phyloP scores from a whole-genome alignment of 2,797 vertebrate genomes.

The Urocyon cinereoargenteus region DNA sequence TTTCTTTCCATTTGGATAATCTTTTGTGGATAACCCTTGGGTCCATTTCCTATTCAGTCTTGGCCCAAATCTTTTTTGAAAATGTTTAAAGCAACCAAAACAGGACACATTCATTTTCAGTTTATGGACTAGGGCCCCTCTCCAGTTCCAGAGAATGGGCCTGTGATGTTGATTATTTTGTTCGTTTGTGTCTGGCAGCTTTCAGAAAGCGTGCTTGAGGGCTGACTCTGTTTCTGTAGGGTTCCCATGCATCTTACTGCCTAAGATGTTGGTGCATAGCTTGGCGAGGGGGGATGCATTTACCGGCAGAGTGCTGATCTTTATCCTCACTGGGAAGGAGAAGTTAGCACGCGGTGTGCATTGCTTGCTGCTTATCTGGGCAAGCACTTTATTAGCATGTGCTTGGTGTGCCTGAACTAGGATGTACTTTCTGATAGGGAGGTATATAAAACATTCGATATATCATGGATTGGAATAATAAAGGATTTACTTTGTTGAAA shows the following conservation, averaged over 20 bases:
- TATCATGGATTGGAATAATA: not conserved
- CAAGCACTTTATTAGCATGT: rapidly evolving
- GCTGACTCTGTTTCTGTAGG: not conserved
- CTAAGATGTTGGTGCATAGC: not conserved
- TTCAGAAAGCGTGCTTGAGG: constrained; percentile 38
- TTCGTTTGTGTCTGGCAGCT: constrained; percentile 54
- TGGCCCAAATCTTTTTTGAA: constrained; percentile 19
- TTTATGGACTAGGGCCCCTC: not conserved
- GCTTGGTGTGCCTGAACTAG: not conserved
- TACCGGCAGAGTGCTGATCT: not conserved
- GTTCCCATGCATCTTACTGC: not conserved
- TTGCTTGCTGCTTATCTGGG: not conserved
- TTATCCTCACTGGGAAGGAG: not conserved
- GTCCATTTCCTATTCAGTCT: not conserved
- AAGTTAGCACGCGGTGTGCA: not conserved
- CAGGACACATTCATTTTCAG: not conserved
- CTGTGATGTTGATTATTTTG: not conserved
- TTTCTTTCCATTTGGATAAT: not conserved
- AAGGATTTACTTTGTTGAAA: constrained; percentile 42
- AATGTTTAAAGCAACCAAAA: not conserved
- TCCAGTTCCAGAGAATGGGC: not conserved
- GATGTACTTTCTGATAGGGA: not conserved
- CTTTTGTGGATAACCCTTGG: not conserved
- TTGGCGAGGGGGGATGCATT: not conserved
- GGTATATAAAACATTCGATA: not conserved